These are phyloP conservation scores for Sesamia nonagrioides DNA, from an alignment of 1,140 invertebrate species.

Conservation along the genomic window DNA sequence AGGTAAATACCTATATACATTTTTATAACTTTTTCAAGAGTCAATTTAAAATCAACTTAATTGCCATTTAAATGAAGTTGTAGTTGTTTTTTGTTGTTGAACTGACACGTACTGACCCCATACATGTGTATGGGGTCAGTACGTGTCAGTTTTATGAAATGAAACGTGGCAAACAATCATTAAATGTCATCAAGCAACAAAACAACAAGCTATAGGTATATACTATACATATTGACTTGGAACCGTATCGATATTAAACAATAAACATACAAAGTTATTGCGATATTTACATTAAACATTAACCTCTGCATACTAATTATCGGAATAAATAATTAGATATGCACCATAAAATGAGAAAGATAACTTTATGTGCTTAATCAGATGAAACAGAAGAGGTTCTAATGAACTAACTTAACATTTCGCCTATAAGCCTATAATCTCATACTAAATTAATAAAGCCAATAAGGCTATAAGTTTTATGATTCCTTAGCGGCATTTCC, in stretches of 20 bases:
- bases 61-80: too few relatives aligned
- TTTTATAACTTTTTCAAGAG: too few relatives aligned
- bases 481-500: too few relatives aligned
- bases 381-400: not conserved
- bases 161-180: constrained; percentile 12
- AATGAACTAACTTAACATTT: too few relatives aligned
- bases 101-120: not conserved
- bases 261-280: constrained; percentile 20
- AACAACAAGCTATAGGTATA: too few relatives aligned
- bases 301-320: constrained; percentile 6
- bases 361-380: not conserved
- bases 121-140: not conserved
- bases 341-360: not conserved
- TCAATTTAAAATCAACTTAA: too few relatives aligned
- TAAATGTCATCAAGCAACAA: constrained; percentile 23
- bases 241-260: constrained; percentile 18
- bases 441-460: too few relatives aligned
- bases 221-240: too few relatives aligned
- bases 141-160: constrained; percentile 25
- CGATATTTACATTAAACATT: constrained; percentile 10
- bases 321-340: constrained; percentile 12
- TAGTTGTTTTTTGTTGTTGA: too few relatives aligned
- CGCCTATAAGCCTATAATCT: too few relatives aligned
- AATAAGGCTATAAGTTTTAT: too few relatives aligned
- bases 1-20: not conserved